Evolutionary conservation across 2,113 vertebrate species (phyloP).

Genomic region (Barnardius zonarius): DNA sequence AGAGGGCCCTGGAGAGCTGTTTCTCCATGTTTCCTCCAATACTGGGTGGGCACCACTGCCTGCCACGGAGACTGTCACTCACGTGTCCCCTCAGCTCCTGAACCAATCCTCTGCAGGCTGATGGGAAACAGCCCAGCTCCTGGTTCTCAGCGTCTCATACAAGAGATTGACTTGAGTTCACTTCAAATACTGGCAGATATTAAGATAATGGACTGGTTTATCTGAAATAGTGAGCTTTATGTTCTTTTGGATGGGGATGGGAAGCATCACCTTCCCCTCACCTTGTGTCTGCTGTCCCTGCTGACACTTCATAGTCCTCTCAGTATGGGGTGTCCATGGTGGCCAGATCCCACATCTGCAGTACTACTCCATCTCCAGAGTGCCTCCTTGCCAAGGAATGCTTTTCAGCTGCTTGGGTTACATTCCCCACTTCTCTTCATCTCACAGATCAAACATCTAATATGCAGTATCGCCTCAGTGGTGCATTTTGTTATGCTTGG

Average conservation of each 20-base stretch:
- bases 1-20: not conserved
- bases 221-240: not conserved
- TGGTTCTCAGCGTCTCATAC: not conserved
- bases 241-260: accelerated
- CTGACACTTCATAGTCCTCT: not conserved
- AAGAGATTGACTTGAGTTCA: not conserved
- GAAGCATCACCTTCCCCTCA: not conserved
- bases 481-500: not conserved
- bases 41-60: not conserved
- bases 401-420: not conserved
- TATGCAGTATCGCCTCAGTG: not conserved
- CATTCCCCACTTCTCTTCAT: not conserved
- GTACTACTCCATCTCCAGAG: not conserved
- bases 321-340: too few relatives aligned
- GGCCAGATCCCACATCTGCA: not conserved
- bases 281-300: accelerated
- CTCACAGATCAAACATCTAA: not conserved
- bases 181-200: not conserved
- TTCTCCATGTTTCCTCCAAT: not conserved
- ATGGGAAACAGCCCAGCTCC: not conserved
- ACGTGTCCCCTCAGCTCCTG: accelerated
- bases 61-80: not conserved
- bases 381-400: not conserved
- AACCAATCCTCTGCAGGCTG: not conserved
- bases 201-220: not conserved